Conservation (phyloP, 2,888 invertebrate genomes). For the Antitype chi region DNA sequence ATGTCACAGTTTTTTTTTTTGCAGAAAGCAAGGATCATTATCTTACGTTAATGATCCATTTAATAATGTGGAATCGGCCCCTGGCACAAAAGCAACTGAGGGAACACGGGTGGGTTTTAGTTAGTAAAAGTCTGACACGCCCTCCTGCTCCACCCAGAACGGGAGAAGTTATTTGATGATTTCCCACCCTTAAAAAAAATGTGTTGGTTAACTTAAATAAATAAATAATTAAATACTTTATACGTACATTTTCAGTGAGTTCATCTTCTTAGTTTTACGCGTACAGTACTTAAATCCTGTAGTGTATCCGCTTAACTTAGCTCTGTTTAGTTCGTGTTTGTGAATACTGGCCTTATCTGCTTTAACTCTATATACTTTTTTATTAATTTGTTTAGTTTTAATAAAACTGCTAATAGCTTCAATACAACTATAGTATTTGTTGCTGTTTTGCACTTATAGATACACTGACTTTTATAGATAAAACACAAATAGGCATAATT, state of each 20-base stretch:
- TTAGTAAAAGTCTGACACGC: too few species aligned
- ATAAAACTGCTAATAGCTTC: background rate
- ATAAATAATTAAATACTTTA: too few species aligned
- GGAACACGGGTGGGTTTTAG: too few species aligned
- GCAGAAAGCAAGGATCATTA: too few species aligned
- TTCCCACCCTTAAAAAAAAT: too few species aligned
- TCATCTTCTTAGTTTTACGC: background rate
- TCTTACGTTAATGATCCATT: too few species aligned
- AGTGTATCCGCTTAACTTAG: background rate
- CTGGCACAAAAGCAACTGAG: too few species aligned
- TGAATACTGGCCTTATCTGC: background rate
- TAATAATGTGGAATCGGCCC: too few species aligned
- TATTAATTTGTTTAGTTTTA: background rate
- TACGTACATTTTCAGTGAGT: background rate
- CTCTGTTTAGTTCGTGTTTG: background rate
- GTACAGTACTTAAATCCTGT: background rate
- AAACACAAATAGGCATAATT: background rate
- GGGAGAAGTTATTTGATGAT: too few species aligned
- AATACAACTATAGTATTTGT: background rate
- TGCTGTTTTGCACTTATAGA: background rate
- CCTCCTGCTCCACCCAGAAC: too few species aligned
- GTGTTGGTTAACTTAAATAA: too few species aligned
- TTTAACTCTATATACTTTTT: background rate
- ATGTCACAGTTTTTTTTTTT: too few species aligned
- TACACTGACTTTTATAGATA: background rate